These are phyloP conservation scores for Epinephelus moara DNA, from an alignment of 2,113 vertebrate species.

Conservation along the genomic window DNA sequence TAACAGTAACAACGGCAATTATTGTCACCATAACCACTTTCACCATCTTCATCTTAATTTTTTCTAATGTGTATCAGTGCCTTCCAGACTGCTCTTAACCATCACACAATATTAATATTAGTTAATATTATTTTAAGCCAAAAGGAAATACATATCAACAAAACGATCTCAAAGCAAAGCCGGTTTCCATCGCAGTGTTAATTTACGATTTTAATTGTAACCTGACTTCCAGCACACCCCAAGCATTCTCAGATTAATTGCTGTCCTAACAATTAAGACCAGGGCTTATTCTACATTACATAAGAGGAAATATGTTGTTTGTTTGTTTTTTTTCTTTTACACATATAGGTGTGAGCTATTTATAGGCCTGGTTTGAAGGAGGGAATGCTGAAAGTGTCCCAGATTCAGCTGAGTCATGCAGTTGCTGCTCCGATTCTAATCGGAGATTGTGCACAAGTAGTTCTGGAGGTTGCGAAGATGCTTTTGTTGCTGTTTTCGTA, in stretches of 20 bases:
- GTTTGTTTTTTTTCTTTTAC: conserved; percentile 5
- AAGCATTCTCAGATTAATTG: conserved; percentile 48
- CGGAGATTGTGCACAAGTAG: conserved; percentile 54
- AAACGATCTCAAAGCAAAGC: conserved; percentile 9
- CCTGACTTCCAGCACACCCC: conserved; percentile 22
- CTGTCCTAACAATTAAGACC: conserved; percentile 44
- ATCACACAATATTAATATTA: not conserved
- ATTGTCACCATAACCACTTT: not conserved
- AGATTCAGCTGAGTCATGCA: conserved; percentile 78
- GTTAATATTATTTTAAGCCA: not conserved
- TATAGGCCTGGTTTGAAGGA: conserved; percentile 57
- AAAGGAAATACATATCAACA: not conserved
- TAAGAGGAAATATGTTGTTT: conserved; percentile 69
- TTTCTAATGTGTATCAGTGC: not conserved
- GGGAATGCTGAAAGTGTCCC: conserved; percentile 65
- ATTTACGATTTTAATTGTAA: conserved; percentile 50
- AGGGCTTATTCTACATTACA: conserved; percentile 59
- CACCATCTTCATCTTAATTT: not conserved
- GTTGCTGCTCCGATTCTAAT: conserved; percentile 56
- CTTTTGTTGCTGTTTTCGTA: conserved; percentile 38
- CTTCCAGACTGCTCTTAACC: not conserved
- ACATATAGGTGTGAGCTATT: conserved; percentile 72
- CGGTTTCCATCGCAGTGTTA: conserved; percentile 4
- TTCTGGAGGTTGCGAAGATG: conserved; percentile 35
- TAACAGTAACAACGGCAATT: not conserved